Conservation (phyloP, 2,888 invertebrate species). For the Neoscelio sp. region DNA sequence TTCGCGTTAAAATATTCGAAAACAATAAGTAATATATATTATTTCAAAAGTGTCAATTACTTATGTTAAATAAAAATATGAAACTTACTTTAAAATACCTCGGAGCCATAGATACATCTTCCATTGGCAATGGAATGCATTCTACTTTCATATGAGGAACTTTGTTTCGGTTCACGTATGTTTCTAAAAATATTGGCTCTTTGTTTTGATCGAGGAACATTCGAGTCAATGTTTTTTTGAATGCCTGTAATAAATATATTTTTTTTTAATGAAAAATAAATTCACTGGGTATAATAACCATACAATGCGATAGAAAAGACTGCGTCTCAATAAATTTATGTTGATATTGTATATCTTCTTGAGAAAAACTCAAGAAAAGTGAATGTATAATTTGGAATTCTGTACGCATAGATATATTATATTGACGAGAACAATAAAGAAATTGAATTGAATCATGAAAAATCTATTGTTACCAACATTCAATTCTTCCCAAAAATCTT, state of each 20-base stretch:
- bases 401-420: too few species aligned
- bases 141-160: constrained; percentile 94
- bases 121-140: constrained; percentile 93
- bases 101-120: constrained; percentile 94
- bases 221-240: constrained; percentile 90
- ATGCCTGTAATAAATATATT: constrained; percentile 86
- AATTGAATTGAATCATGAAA: too few species aligned
- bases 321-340: too few species aligned
- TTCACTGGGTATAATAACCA: too few species aligned
- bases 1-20: background rate
- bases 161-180: constrained; percentile 88
- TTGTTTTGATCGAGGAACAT: constrained; percentile 90
- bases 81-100: constrained; percentile 94
- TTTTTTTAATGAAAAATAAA: constrained; percentile 9
- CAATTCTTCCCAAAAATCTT: constrained; percentile 97
- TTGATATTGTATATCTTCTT: too few species aligned
- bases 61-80: background rate
- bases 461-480: constrained; percentile 87
- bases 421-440: too few species aligned
- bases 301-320: too few species aligned
- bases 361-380: too few species aligned
- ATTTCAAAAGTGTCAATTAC: background rate
- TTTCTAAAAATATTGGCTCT: constrained; percentile 96
- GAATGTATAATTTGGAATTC: too few species aligned
- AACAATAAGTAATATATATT: background rate